Base-by-base conservation (phyloP, 2,888 invertebrate genomes). In the Polyommatus icarus region DNA sequence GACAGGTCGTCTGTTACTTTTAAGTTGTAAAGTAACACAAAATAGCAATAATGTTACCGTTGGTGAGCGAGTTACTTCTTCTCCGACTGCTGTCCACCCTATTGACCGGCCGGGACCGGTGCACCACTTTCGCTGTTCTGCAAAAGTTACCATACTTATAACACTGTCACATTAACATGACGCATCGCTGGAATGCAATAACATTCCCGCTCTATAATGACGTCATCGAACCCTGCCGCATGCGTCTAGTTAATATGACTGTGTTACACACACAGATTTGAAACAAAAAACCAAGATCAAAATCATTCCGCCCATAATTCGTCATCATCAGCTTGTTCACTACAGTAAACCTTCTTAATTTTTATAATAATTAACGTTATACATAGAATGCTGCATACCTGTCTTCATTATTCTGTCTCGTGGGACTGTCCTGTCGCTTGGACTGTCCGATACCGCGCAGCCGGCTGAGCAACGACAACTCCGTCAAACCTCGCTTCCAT, bases 401-500 rank as follows among this genome's bases (percentile, higher is more conserved):
- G 0, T 78, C 78, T 5, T 78, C 71, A 12, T 75, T 77, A 15
- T 20, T 73, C 76, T 87, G 85, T 12, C 90, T 83, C 0, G 86
- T 83, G 0, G 90, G 90, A 57, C 89, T 90, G 10, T 91, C 91
- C 3, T 87, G 86, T 1, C 90, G 83, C 46, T 86, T 90, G 0
- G 81, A 81, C n/a, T 89, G 89, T 0, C 87, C 88, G 18, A 92
- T 87, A 0, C 91, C 91, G 0, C 90, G 82, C 1, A 94, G 78
- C 24, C 90, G 83, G 0, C 89, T 91, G 29, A 94, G 79, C 0
- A 94, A 78, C 0, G 93, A 93, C 5, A 94, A 78, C 57, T 94
- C 94, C 0, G 94, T 94, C 0, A 94, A 78, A 0, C 94, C 94
- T 0, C 94, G 85, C 82, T 88, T 91, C 92, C 94, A 94, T 50